Conservation (phyloP, 92 coral and sea anemone genomes). For the Micromussa lordhowensis region DNA sequence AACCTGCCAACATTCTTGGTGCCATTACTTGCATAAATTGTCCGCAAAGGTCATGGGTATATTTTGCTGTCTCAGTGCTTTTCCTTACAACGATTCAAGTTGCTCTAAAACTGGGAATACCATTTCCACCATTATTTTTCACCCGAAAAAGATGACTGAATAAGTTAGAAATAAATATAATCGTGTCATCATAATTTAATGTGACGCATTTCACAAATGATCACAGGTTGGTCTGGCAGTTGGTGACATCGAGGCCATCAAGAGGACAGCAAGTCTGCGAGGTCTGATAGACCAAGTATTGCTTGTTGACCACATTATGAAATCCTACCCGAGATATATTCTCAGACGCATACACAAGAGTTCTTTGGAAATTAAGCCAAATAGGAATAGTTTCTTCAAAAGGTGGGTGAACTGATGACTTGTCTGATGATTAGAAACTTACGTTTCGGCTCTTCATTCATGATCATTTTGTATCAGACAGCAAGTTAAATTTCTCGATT, state of each 20-base stretch:
- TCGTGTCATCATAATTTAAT: background rate
- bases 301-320: conserved; percentile 49
- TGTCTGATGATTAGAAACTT: no score
- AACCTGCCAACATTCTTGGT: no score
- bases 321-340: conserved; percentile 58
- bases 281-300: conserved; percentile 69
- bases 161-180: background rate
- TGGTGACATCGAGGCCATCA: conserved; percentile 86
- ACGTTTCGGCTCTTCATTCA: no score
- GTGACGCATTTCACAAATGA: background rate
- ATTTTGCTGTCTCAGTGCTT: no score
- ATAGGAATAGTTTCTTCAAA: conserved; percentile 39
- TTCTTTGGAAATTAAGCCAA: conserved; percentile 55
- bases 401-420: conserved; percentile 41
- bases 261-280: conserved; percentile 69
- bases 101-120: no score
- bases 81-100: no score
- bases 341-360: conserved; percentile 40
- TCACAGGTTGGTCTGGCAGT: conserved; percentile 87
- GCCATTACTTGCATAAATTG: no score
- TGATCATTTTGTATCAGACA: no score
- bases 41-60: no score
- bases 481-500: no score
- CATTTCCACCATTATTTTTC: no score
- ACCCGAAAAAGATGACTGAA: no score